phyloP scores from a whole-genome alignment of 2,888 invertebrate species.

The Therioaphis trifolii region DNA sequence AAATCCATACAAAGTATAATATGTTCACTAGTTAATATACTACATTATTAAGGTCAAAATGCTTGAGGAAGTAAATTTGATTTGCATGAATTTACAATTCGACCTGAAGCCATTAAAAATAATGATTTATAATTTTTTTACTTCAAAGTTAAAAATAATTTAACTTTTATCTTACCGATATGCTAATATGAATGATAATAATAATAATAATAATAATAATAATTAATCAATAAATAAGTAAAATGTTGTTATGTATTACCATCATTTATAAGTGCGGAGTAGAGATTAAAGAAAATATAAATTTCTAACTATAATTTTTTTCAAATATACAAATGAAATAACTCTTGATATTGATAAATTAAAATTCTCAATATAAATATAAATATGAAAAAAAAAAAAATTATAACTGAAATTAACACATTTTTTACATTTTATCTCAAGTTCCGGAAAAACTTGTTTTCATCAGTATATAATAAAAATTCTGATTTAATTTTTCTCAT shows the following conservation, averaged over 20 bases:
- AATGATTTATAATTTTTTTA: not conserved
- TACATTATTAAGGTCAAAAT: slow-evolving; percentile 48
- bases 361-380: no score
- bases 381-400: not conserved
- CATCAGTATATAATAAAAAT: no score
- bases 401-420: not conserved
- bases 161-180: not conserved
- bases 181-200: not conserved
- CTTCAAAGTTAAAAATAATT: not conserved
- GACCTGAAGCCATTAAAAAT: slow-evolving; percentile 20
- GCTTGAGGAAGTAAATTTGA: slow-evolving; percentile 32
- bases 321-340: not conserved
- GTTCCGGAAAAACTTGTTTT: no score
- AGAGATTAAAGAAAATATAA: not conserved
- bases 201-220: not conserved
- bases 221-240: not conserved
- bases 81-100: slow-evolving; percentile 25
- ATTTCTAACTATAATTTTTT: not conserved
- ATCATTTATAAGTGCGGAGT: not conserved
- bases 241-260: not conserved
- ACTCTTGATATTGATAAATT: not conserved
- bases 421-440: no score
- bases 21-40: not conserved
- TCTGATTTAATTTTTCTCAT: no score
- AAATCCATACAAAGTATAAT: not conserved